phyloP scores from a whole-genome alignment of 1,140 invertebrate species.

The Drosophila pandora region DNA sequence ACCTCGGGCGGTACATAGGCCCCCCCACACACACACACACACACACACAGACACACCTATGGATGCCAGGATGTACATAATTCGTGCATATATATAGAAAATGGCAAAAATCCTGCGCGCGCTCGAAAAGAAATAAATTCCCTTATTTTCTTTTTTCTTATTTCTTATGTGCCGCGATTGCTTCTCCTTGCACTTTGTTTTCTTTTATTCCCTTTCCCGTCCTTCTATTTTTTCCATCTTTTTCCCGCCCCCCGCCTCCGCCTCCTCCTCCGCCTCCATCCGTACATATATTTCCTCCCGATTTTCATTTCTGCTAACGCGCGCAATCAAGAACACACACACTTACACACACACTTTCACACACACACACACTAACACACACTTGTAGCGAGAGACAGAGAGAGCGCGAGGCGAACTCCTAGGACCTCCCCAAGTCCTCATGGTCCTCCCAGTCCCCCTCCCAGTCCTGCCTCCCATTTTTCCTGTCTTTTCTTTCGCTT shows the following conservation, averaged over 20 bases:
- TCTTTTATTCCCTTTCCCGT: conserved; percentile 29
- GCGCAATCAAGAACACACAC: conserved; percentile 68
- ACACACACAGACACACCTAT: no score
- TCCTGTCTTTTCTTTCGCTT: conserved; percentile 65
- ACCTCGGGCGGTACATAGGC: conserved; percentile 28
- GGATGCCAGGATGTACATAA: not conserved
- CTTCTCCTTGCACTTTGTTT: conserved; percentile 35
- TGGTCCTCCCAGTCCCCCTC: not conserved
- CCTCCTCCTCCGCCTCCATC: no score
- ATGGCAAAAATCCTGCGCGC: conserved; percentile 72
- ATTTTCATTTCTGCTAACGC: conserved; percentile 79
- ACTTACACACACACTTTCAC: not conserved
- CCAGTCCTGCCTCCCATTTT: conserved; percentile 43
- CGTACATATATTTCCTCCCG: conserved; percentile 40
- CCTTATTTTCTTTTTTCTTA: conserved; percentile 40
- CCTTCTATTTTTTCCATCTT: conserved; percentile 36
- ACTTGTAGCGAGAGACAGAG: conserved; percentile 11
- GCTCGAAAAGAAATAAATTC: conserved; percentile 74
- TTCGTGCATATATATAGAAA: conserved; percentile 56
- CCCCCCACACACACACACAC: not conserved
- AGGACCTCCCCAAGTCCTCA: conserved; percentile 22
- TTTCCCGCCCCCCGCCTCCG: conserved; percentile 35
- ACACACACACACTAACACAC: not conserved
- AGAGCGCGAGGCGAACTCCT: conserved; percentile 53
- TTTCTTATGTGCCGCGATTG: conserved; percentile 75